Percentiles rank a stretch among this genome's conserved stretches.
Evolutionary conservation across 2,888 invertebrate species (phyloP).

Genomic region (Ophraella communa): DNA sequence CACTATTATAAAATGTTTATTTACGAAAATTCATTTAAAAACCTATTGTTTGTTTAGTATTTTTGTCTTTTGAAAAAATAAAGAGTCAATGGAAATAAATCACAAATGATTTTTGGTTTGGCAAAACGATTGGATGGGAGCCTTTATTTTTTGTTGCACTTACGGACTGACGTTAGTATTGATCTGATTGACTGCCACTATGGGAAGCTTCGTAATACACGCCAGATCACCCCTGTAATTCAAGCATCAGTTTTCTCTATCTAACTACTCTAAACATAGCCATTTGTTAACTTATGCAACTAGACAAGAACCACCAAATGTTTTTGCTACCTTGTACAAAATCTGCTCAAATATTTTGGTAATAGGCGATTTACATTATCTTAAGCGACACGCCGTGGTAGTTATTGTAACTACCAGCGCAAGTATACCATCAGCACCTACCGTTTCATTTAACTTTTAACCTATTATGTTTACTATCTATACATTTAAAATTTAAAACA

Average conservation of each 20-base stretch:
- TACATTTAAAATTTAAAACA: too few species aligned
- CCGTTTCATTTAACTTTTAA: too few species aligned
- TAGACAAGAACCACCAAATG: slow-evolving; percentile 4
- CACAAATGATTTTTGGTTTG: slow-evolving; percentile 16
- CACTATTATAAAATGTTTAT: too few species aligned
- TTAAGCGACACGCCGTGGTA: too few species aligned
- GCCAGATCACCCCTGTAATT: slow-evolving; percentile 66
- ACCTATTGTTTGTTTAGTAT: neutral
- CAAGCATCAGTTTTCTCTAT: slow-evolving; percentile 52
- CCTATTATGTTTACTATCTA: too few species aligned
- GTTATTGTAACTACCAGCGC: too few species aligned
- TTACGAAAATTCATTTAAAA: too few species aligned
- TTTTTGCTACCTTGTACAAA: too few species aligned
- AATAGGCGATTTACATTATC: too few species aligned
- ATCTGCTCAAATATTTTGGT: neutral
- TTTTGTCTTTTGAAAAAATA: neutral
- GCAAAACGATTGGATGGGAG: slow-evolving; percentile 36
- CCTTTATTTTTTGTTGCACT: slow-evolving; percentile 25
- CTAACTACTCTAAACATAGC: slow-evolving; percentile 50
- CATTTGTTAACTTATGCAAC: neutral
- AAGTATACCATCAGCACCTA: too few species aligned
- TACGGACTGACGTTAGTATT: slow-evolving; percentile 56
- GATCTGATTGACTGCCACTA: slow-evolving; percentile 44
- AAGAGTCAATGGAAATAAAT: slow-evolving; percentile 6
- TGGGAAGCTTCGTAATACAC: slow-evolving; percentile 56